Percentiles rank a stretch among this genome's conserved stretches.
Conservation (phyloP, 2,113 vertebrate genomes). For the Poeciliopsis retropinna region DNA sequence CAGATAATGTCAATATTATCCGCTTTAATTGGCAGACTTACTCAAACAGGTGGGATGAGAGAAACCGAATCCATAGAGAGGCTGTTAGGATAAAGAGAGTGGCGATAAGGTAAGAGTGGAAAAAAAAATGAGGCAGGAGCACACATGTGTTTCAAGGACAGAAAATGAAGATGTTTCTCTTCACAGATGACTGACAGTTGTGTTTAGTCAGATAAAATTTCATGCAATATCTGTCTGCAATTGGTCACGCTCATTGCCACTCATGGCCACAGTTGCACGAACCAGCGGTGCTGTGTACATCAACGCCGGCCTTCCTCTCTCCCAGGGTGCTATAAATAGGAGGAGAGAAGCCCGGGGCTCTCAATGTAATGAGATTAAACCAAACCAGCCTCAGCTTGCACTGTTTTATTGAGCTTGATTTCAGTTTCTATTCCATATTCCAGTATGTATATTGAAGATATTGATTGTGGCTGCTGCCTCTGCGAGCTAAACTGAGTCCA, state of each 20-base stretch:
- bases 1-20: background rate
- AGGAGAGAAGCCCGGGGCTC: conserved; percentile 65
- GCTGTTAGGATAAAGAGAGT: conserved; percentile 48
- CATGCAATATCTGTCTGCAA: conserved; percentile 42
- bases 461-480: conserved; percentile 51
- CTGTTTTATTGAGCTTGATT: conserved; percentile 73
- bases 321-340: conserved; percentile 78
- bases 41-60: conserved; percentile 59
- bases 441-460: conserved; percentile 61
- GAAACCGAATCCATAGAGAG: conserved; percentile 23
- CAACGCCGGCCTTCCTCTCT: conserved; percentile 49
- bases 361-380: conserved; percentile 80
- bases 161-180: conserved; percentile 43
- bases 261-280: conserved; percentile 22
- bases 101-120: conserved; percentile 33
- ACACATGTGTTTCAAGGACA: conserved; percentile 22
- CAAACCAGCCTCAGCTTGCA: conserved; percentile 73
- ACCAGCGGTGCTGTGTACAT: conserved; percentile 42
- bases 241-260: conserved; percentile 58
- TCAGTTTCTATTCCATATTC: conserved; percentile 64
- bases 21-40: conserved; percentile 30
- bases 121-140: conserved; percentile 13
- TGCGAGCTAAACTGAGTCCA: conserved; percentile 37
- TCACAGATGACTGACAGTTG: conserved; percentile 56
- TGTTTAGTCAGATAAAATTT: conserved; percentile 69